Percentiles rank a stretch among this genome's conserved stretches.
phyloP scores from a whole-genome alignment of 2,113 vertebrate species.

The Siniperca knerii region DNA sequence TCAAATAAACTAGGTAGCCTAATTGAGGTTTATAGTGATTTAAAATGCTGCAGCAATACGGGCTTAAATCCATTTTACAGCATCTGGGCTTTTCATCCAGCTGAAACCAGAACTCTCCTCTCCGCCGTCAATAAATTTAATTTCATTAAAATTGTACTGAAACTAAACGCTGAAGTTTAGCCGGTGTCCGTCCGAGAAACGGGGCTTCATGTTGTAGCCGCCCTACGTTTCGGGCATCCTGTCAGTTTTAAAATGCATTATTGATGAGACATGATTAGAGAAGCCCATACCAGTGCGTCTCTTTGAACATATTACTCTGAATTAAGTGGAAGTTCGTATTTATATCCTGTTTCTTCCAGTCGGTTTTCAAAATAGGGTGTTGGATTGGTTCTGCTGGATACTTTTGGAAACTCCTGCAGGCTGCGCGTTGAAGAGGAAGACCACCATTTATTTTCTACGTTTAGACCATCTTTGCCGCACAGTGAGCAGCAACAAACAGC shows the following conservation, averaged over 20 bases:
- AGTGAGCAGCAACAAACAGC: not conserved
- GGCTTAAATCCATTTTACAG: slow-evolving; percentile 6
- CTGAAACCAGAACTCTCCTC: slow-evolving; percentile 48
- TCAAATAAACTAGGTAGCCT: not conserved
- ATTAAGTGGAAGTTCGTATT: slow-evolving; percentile 78
- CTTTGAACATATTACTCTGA: slow-evolving; percentile 83
- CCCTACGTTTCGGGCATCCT: slow-evolving; percentile 80
- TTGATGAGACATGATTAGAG: slow-evolving; percentile 85
- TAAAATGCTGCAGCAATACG: not conserved
- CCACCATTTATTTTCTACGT: not conserved
- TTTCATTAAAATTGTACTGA: slow-evolving; percentile 85
- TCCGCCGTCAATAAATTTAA: slow-evolving; percentile 71
- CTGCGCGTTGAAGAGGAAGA: not conserved
- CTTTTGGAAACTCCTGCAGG: not conserved
- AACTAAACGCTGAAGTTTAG: slow-evolving; percentile 84
- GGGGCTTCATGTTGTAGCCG: slow-evolving; percentile 74
- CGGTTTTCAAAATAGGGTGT: slow-evolving; percentile 40
- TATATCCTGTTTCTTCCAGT: slow-evolving; percentile 63
- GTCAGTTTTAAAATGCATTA: slow-evolving; percentile 84
- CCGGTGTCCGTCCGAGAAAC: slow-evolving; percentile 78
- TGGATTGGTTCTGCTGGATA: slow-evolving; percentile 30
- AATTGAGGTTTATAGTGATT: not conserved
- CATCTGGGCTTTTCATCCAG: slow-evolving; percentile 9
- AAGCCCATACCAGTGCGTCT: slow-evolving; percentile 72
- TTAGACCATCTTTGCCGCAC: not conserved